Evolutionary conservation across 2,888 invertebrate species (phyloP), one percentile per base, ranked within the genome.

Genomic region (Cyrtodaria siliqua): DNA sequence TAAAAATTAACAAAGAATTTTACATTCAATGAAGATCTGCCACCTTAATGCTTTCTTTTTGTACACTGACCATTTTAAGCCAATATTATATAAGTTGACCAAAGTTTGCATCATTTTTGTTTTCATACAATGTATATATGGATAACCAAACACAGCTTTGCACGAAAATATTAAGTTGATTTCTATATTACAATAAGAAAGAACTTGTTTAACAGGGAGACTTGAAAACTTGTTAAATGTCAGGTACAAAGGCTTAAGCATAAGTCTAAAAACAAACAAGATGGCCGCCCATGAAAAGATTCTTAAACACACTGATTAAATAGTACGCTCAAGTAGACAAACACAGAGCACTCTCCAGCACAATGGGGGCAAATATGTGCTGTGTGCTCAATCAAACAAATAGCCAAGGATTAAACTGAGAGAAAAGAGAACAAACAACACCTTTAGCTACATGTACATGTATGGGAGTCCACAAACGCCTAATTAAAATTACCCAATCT

Each of bases 241-340:
- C 16, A 62, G 24, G 29, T 20, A 18, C 62, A 4, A 23, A 23
- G 27, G 23, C 38, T 38, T 62, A 24, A 23, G 27, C 33, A 2
- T 20, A 38, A 72, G 59, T 33, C 40, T 59, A 59, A 40, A 66
- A 26, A 42, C 72, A 72, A 72, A 72, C 49, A 72, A 50, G 59
- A 29, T 42, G 42, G 23, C 53, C 33, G 14, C 52, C 40, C 38
- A 57, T 55, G 53, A 64, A 62, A 29, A 59, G 29, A 14, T 42
- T 40, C 33, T 47, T 59, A 27, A 53, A 53, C 44, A 52, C 40
- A 44, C 44, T 66, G 60, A 66, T 64, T 55, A 72, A 72, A 72
- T 53, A 72, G 24, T 26, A 29, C n/a, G 8, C 61, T 52, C 29
- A 47, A 52, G 20, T 24, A 29, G 18, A 27, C 55, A 53, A 69